phyloP scores from a whole-genome alignment of 1,140 invertebrate species.

The Nebria ingens region DNA sequence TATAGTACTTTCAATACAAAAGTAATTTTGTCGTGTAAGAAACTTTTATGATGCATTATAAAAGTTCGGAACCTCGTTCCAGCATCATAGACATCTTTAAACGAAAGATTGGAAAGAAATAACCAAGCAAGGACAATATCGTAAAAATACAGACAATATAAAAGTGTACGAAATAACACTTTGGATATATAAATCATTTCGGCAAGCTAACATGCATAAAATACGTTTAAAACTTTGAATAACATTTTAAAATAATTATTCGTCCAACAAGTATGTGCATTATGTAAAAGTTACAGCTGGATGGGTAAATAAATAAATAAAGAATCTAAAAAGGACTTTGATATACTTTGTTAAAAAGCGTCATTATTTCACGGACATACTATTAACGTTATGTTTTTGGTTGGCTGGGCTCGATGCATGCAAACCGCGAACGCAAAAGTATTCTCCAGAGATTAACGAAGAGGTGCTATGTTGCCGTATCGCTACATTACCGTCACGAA shows the following conservation, averaged over 20 bases:
- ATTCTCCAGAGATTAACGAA: background rate
- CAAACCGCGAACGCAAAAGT: background rate
- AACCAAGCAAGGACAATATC: too few species aligned
- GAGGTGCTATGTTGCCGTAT: background rate
- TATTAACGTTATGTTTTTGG: background rate
- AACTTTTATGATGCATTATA: conserved; percentile 9
- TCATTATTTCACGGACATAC: background rate
- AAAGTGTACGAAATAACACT: too few species aligned
- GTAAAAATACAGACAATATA: too few species aligned
- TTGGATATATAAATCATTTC: background rate
- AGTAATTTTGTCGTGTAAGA: conserved; percentile 4
- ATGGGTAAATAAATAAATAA: too few species aligned
- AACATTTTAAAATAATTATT: background rate
- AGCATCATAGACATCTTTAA: background rate
- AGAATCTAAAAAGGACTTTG: too few species aligned
- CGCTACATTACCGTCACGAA: conserved; percentile 2
- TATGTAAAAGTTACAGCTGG: too few species aligned
- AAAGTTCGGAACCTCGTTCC: conserved; percentile 1
- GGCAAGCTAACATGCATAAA: background rate
- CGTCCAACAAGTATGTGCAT: too few species aligned
- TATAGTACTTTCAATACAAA: conserved; percentile 9
- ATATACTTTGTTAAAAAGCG: background rate
- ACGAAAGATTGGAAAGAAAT: too few species aligned
- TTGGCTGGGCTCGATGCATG: background rate
- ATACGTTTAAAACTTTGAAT: background rate